Base-by-base conservation (phyloP, 2,797 vertebrate genomes). In the Chelidonichthys spinosus region DNA sequence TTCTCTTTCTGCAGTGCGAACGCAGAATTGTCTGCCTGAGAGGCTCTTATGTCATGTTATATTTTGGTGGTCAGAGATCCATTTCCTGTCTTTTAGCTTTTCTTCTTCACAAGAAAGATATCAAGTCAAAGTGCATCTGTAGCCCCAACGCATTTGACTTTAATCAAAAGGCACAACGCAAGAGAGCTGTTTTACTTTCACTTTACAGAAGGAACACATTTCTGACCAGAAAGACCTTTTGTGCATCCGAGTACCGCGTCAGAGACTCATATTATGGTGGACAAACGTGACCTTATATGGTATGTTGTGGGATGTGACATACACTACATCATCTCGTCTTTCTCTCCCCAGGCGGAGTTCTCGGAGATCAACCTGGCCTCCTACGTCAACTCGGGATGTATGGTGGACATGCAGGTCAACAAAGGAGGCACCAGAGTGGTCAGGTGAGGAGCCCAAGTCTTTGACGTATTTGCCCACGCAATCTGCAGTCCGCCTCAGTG, bases 311-410 rank as follows among this genome's bases (percentile, higher is more conserved):
- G 44, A 55, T 5, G 4, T 40, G 50, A 44, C 39, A 9, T 66
- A 35, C 69, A 39, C 25, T 25, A 25, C 25, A 78, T 50, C 9
- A 46, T 52, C 2, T 70, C 61, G 11, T 33, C 13, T 44, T 39
- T 49, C 47, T 39, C 54, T 70, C 50, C 90, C 1, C 92, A 99
- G 98, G 98, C 97, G 0, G 97, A 99, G 90, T 99, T 99, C 92
- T 96, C 96, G 0, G 97, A 99, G 93, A 82, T 99, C 88, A 99
- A 99, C 87, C 92, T 99, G 86, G 97, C 96, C 0, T 95, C 97
- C n/a, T 97, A 95, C 0, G 96, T 97, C 25, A 95, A 71, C 5
- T 95, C 95, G 0, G 98, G 97, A 63, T 99, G 98, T 69, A 96
- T 96, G 94, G 95, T 99, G 76, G 97, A 99, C 92, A 97, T 98